These are phyloP conservation scores for Anguilla obscura DNA, from an alignment of 2,797 vertebrate genomes.

Conservation along the genomic window DNA sequence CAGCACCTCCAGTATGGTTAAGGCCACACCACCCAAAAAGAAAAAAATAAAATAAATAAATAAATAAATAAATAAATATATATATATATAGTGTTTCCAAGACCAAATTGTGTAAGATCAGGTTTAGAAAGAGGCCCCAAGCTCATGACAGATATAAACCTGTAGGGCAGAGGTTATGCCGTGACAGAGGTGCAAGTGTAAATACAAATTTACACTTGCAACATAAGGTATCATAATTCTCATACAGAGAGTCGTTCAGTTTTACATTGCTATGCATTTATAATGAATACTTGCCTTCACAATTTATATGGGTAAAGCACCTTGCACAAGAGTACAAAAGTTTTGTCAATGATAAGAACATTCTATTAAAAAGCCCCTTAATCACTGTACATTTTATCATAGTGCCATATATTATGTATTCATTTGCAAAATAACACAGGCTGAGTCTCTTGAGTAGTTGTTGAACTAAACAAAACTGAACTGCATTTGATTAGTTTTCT, in stretches of 20 bases:
- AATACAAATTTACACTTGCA: not conserved
- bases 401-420: not conserved
- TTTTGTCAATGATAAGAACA: too few relatives aligned
- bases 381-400: not conserved
- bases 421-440: not conserved
- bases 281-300: not conserved
- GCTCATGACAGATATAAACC: not conserved
- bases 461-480: not conserved
- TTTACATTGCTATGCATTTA: not conserved
- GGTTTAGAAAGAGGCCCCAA: not conserved
- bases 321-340: too few relatives aligned
- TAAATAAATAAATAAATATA: too few relatives aligned
- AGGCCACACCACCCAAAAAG: too few relatives aligned
- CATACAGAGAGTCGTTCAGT: too few relatives aligned
- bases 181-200: not conserved
- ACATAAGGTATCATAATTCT: not conserved
- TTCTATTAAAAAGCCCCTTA: not conserved
- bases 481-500: too few relatives aligned
- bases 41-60: too few relatives aligned
- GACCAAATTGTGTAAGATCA: too few relatives aligned
- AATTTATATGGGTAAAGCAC: too few relatives aligned
- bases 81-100: too few relatives aligned
- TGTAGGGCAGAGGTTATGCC: not conserved
- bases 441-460: not conserved
- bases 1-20: too few relatives aligned